These are phyloP conservation scores for Alces alces DNA, from an alignment of 2,113 vertebrate species.

Conservation along the genomic window DNA sequence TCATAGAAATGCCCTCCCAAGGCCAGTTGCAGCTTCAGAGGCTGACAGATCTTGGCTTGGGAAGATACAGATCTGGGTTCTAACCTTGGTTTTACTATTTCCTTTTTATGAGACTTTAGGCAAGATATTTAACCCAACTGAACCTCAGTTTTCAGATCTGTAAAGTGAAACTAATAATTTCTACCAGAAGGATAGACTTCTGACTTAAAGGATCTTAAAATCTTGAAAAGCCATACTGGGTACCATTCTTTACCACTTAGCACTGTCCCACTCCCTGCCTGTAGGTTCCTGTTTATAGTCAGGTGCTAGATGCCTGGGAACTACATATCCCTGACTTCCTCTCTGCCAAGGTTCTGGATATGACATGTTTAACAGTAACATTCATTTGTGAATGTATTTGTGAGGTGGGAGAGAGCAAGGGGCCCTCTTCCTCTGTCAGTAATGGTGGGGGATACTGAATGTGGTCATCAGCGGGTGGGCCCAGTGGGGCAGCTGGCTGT, in stretches of 20 bases:
- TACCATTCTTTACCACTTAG: not conserved
- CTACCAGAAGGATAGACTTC: not conserved
- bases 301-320: not conserved
- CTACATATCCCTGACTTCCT: not conserved
- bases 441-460: too few relatives aligned
- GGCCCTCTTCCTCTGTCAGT: not conserved
- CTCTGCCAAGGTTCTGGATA: not conserved
- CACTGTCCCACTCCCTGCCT: not conserved
- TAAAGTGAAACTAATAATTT: not conserved
- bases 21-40: not conserved
- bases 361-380: not conserved
- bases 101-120: not conserved
- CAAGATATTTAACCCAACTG: not conserved
- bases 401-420: not conserved
- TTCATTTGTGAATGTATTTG: not conserved
- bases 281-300: not conserved
- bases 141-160: not conserved
- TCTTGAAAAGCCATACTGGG: not conserved
- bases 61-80: not conserved
- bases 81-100: not conserved
- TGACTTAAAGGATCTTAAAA: not conserved
- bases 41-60: not conserved
- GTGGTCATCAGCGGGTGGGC: not conserved
- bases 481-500: not conserved
- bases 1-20: too few relatives aligned